These are phyloP conservation scores for Drosophila leonis DNA, from an alignment of 2,888 invertebrate species.

Conservation along the genomic window DNA sequence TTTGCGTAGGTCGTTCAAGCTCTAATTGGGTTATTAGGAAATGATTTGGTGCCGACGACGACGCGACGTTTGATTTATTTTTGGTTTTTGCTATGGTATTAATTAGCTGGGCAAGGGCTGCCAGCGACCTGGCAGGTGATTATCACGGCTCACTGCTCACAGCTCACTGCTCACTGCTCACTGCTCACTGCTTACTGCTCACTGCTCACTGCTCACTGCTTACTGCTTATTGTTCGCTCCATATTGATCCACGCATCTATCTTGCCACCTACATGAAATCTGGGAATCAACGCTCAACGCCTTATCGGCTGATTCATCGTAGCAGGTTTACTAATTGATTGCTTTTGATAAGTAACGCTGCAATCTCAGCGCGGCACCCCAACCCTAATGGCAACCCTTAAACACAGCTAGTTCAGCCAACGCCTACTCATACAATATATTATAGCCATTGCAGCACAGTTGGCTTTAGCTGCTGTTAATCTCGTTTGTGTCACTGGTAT, in stretches of 20 bases:
- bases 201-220: no score
- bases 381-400: background rate
- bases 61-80: conserved; percentile 58
- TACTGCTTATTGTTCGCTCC: no score
- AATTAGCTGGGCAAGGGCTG: conserved; percentile 52
- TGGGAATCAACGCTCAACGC: background rate
- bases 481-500: conserved; percentile 38
- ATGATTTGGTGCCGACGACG: conserved; percentile 52
- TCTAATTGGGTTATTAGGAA: conserved; percentile 79
- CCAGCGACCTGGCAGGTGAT: conserved; percentile 40
- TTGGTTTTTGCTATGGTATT: conserved; percentile 62
- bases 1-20: conserved; percentile 47
- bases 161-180: background rate
- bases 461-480: background rate
- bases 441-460: conserved; percentile 4
- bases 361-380: background rate
- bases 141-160: conserved; percentile 42
- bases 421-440: background rate
- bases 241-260: conserved; percentile 53
- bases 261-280: conserved; percentile 47
- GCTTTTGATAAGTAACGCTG: conserved; percentile 22
- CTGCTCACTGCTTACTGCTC: conserved; percentile 16
- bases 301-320: conserved; percentile 58
- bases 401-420: conserved; percentile 1
- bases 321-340: conserved; percentile 61